These are phyloP conservation scores for Hafferia zeledoni DNA, from an alignment of 2,797 vertebrate genomes.

Conservation along the genomic window DNA sequence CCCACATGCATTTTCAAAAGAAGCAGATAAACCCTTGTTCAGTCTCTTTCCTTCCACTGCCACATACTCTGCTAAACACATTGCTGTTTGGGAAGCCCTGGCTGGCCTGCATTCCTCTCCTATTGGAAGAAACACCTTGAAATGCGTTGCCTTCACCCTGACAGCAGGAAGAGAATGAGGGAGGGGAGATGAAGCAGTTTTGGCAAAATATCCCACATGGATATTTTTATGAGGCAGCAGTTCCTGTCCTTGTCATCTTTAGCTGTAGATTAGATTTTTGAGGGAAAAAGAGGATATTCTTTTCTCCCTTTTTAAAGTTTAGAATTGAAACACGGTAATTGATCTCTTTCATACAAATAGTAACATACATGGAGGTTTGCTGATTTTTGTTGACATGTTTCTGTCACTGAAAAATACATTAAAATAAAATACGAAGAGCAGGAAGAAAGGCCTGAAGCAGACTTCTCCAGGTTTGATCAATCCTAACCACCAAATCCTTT, in stretches of 20 bases:
- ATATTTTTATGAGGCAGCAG: no score
- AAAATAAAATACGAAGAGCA: not conserved
- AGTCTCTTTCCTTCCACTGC: not conserved
- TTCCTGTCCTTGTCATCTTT: not conserved
- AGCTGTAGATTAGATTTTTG: not conserved
- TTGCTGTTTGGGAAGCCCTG: not conserved
- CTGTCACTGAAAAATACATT: not conserved
- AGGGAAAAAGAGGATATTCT: not conserved
- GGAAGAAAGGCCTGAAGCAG: not conserved
- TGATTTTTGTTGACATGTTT: not conserved
- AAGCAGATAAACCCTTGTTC: not conserved
- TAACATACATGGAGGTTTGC: not conserved
- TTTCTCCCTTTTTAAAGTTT: not conserved
- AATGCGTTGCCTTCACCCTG: rapidly evolving
- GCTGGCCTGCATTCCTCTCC: not conserved
- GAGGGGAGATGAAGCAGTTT: not conserved
- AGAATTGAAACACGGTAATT: not conserved
- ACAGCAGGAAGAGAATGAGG: not conserved
- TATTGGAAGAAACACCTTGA: not conserved
- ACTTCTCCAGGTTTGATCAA: not conserved
- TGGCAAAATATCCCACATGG: not conserved
- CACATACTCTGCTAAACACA: not conserved
- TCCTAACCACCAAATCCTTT: not conserved
- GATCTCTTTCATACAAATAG: not conserved
- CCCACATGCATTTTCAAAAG: rapidly evolving